A percentile compares a stretch with the other conserved stretches of the same genome.
Evolutionary conservation across 2,888 invertebrate species (phyloP).

Genomic region (Eugnorisma glareosa): DNA sequence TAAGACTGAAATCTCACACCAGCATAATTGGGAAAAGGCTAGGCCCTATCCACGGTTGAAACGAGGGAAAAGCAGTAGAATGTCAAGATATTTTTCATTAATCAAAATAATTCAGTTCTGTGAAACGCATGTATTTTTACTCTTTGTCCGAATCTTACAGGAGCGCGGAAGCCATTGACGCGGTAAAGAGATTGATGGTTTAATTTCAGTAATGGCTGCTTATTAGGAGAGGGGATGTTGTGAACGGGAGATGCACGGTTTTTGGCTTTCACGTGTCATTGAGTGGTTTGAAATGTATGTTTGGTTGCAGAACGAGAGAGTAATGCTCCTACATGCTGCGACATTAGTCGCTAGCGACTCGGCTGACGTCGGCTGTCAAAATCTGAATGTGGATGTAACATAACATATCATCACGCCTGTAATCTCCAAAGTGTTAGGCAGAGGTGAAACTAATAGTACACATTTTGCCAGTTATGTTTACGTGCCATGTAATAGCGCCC

Average conservation of each 20-base stretch:
- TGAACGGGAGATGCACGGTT: constrained; percentile 2
- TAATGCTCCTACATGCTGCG: neutral
- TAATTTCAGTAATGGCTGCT: constrained; percentile 81
- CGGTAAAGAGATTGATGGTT: constrained; percentile 78
- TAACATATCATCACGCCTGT: too few species aligned
- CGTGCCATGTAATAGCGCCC: too few species aligned
- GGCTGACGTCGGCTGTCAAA: too few species aligned
- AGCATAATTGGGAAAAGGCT: neutral
- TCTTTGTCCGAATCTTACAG: constrained; percentile 63
- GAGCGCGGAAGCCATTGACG: constrained; percentile 66
- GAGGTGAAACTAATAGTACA: too few species aligned
- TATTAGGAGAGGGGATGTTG: constrained; percentile 72
- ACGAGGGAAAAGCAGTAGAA: too few species aligned
- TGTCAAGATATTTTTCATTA: too few species aligned
- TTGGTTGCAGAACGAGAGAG: neutral
- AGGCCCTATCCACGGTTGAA: neutral
- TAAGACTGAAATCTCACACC: neutral
- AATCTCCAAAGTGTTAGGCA: too few species aligned
- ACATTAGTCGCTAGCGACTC: too few species aligned
- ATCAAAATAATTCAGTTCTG: neutral
- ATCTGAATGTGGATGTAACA: neutral
- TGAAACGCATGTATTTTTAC: neutral
- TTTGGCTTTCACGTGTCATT: neutral
- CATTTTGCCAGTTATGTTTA: too few species aligned
- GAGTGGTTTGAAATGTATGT: neutral